Percentiles rank a stretch among this genome's conserved stretches.
Conservation (phyloP, 2,113 vertebrate genomes). For the Neodon shergylaensis region DNA sequence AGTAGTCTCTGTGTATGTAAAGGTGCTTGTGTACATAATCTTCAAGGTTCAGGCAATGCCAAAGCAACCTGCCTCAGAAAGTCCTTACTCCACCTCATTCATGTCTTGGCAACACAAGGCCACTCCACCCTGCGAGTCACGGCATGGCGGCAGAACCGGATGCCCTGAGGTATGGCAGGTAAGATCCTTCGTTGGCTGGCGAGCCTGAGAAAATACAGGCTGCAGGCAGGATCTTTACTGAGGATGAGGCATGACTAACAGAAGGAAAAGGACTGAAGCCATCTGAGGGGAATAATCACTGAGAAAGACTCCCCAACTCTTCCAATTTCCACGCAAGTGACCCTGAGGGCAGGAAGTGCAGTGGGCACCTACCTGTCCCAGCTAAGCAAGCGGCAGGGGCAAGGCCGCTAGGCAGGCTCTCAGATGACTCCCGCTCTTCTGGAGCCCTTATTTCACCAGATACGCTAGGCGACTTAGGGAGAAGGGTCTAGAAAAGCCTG, state of each 20-base stretch:
- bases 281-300: background rate
- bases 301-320: background rate
- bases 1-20: background rate
- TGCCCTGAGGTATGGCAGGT: background rate
- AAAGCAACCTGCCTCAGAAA: background rate
- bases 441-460: no score
- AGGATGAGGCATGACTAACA: background rate
- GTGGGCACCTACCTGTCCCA: background rate
- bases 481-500: background rate
- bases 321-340: background rate
- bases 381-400: background rate
- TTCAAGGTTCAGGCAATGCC: background rate
- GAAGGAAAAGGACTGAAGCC: background rate
- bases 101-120: background rate
- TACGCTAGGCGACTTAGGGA: fast-evolving
- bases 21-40: background rate
- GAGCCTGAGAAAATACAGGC: background rate
- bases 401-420: background rate
- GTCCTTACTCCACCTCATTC: background rate
- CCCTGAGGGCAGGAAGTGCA: background rate
- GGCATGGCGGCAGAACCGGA: background rate
- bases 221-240: background rate
- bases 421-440: background rate
- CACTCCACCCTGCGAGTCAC: background rate
- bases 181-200: background rate